Evolutionary conservation across 2,888 invertebrate species (phyloP).

Genomic region (Invenusta paracnida): DNA sequence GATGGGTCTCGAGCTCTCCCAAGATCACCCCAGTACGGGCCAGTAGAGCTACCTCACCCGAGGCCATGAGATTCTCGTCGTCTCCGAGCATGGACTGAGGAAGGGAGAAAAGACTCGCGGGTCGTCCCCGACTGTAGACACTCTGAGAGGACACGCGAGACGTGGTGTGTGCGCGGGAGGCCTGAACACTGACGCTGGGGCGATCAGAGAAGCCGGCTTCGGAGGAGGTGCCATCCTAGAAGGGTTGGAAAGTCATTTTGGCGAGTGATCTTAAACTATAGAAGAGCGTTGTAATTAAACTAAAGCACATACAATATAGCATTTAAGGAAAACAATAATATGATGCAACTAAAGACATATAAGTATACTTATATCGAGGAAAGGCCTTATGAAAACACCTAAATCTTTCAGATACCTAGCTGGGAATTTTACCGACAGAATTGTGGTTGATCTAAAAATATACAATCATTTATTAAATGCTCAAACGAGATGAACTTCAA

Average conservation of each 20-base stretch:
- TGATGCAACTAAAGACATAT: too few relatives aligned
- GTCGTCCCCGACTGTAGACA: constrained; percentile 12
- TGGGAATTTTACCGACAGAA: too few relatives aligned
- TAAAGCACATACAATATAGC: too few relatives aligned
- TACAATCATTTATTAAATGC: too few relatives aligned
- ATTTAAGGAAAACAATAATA: not conserved
- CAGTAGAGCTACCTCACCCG: constrained; percentile 52
- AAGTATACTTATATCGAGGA: too few relatives aligned
- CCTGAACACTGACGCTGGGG: not conserved
- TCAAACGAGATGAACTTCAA: too few relatives aligned
- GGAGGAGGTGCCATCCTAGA: not conserved
- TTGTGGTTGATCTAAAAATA: too few relatives aligned
- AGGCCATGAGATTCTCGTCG: constrained; percentile 49
- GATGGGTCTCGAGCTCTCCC: constrained; percentile 59
- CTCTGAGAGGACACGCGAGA: not conserved
- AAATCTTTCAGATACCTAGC: too few relatives aligned
- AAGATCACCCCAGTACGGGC: constrained; percentile 56
- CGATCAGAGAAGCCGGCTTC: not conserved
- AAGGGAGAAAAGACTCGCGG: not conserved
- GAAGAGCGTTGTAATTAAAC: too few relatives aligned
- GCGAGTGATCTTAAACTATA: too few relatives aligned
- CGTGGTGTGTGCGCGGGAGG: not conserved
- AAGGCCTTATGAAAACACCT: too few relatives aligned
- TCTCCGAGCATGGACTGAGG: constrained; percentile 1
- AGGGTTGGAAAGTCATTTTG: too few relatives aligned